Conservation (phyloP, 2,888 invertebrate genomes). For the Pteria penguin region DNA sequence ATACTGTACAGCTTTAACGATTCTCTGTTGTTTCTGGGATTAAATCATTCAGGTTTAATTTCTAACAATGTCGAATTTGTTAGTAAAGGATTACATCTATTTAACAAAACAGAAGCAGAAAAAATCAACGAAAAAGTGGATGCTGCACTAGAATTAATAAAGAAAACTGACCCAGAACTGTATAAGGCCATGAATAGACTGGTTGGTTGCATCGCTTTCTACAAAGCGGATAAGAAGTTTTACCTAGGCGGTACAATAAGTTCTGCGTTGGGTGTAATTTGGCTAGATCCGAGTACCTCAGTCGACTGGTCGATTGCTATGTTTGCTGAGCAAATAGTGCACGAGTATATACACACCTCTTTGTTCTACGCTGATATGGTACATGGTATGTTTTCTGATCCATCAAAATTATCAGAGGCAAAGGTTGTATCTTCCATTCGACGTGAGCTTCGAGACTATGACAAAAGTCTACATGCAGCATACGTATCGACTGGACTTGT, state of each 20-base stretch:
- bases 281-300: conserved; percentile 18
- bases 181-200: not conserved
- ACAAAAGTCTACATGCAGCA: conserved; percentile 21
- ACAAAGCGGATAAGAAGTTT: not conserved
- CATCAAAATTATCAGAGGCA: not conserved
- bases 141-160: not conserved
- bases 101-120: not conserved
- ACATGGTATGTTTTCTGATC: conserved; percentile 1
- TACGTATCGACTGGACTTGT: conserved; percentile 21
- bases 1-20: not conserved
- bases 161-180: not conserved
- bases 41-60: not conserved
- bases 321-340: conserved; percentile 30
- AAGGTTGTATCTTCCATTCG: conserved; percentile 19
- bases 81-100: not conserved
- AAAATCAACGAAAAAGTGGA: not conserved
- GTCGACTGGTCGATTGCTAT: conserved; percentile 21
- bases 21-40: not conserved
- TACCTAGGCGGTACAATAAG: not conserved
- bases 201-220: not conserved
- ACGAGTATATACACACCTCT: conserved; percentile 27
- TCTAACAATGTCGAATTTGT: not conserved
- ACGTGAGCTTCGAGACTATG: conserved; percentile 2
- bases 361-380: conserved; percentile 29
- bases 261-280: conserved; percentile 15